A percentile compares a stretch with the other conserved stretches of the same genome.
These are phyloP conservation scores for Therioaphis trifolii DNA, from an alignment of 2,888 invertebrate species.

Conservation along the genomic window DNA sequence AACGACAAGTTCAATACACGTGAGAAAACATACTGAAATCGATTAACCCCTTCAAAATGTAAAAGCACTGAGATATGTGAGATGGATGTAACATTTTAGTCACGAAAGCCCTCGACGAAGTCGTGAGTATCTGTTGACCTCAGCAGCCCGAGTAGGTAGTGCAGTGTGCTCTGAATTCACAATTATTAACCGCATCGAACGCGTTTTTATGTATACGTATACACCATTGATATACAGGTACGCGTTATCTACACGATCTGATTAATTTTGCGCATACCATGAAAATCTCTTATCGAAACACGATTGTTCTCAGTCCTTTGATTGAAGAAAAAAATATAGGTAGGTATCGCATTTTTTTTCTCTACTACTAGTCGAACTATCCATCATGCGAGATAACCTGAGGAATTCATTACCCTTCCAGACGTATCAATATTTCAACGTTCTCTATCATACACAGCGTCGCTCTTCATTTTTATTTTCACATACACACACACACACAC, in stretches of 20 bases:
- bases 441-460: background rate
- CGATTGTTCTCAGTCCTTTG: slow-evolving; percentile 29
- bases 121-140: slow-evolving; percentile 47
- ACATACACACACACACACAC: background rate
- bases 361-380: background rate
- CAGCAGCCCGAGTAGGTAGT: background rate
- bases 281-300: slow-evolving; percentile 28
- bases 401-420: slow-evolving; percentile 15
- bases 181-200: slow-evolving; percentile 48
- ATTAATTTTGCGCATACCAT: slow-evolving; percentile 41
- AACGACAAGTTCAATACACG: slow-evolving; percentile 32
- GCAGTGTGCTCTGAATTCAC: slow-evolving; percentile 40
- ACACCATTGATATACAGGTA: background rate
- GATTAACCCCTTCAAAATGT: slow-evolving; percentile 56
- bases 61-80: background rate
- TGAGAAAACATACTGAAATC: slow-evolving; percentile 58
- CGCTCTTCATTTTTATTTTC: background rate
- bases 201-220: background rate
- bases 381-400: background rate
- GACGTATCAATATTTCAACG: background rate
- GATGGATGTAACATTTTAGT: slow-evolving; percentile 47
- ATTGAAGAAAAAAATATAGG: background rate
- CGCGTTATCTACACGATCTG: slow-evolving; percentile 25
- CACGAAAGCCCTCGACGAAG: slow-evolving; percentile 54
- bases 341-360: background rate